A percentile compares a stretch with the other conserved stretches of the same genome.
Conservation (phyloP, 2,113 vertebrate genomes). For the Parotia lawesii region DNA sequence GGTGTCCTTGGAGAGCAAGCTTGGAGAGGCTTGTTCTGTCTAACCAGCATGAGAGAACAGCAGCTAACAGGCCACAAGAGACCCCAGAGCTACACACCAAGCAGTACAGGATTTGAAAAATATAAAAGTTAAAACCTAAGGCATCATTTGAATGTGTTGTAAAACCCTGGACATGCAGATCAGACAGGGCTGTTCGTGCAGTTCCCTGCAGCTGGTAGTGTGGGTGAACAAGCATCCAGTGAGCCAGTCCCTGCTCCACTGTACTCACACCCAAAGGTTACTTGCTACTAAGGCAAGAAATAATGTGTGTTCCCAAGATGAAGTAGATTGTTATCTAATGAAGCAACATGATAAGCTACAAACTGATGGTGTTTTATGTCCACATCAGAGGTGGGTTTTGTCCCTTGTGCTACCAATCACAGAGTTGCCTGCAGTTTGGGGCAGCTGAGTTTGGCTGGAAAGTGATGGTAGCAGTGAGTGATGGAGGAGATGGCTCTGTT, state of each 20-base stretch:
- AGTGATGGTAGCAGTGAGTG: not conserved
- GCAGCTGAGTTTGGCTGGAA: not conserved
- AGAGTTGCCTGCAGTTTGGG: not conserved
- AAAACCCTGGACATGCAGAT: not conserved
- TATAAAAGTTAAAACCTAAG: too few species aligned
- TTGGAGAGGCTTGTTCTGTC: too few species aligned
- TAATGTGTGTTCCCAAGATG: not conserved
- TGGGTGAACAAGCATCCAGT: not conserved
- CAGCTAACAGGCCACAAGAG: too few species aligned
- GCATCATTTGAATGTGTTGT: not conserved
- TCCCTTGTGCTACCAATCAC: not conserved
- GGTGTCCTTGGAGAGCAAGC: too few species aligned
- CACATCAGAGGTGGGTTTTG: not conserved
- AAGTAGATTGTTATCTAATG: not conserved
- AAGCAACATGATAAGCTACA: not conserved
- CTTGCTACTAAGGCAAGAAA: not conserved
- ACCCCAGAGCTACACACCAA: too few species aligned
- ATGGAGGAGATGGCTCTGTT: conserved; percentile 16
- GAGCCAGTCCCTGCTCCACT: not conserved
- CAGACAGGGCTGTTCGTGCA: not conserved
- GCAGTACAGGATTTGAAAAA: too few species aligned
- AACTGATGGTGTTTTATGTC: not conserved
- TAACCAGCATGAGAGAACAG: too few species aligned
- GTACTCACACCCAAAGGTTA: not conserved
- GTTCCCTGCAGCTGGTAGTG: not conserved